These are phyloP conservation scores for Acanthurus leucopareius DNA, from an alignment of 2,797 vertebrate genomes.

Conservation along the genomic window DNA sequence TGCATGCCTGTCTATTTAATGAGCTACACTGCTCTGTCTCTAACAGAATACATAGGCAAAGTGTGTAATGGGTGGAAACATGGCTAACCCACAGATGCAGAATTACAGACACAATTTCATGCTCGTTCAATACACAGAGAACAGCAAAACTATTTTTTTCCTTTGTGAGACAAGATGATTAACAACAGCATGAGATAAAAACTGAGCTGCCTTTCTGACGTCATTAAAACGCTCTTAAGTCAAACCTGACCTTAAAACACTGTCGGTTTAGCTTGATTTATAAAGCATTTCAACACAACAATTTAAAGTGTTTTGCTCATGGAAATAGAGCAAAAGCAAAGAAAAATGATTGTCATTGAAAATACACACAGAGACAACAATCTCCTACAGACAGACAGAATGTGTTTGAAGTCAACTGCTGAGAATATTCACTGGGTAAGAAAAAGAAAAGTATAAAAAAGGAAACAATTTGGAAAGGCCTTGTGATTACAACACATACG, in stretches of 20 bases:
- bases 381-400: not conserved
- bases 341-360: not conserved
- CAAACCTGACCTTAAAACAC: not conserved
- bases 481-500: not conserved
- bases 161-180: not conserved
- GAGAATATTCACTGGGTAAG: not conserved
- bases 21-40: not conserved
- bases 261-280: not conserved
- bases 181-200: not conserved
- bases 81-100: not conserved
- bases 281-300: not conserved
- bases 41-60: not conserved
- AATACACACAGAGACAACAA: not conserved
- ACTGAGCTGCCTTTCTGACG: not conserved
- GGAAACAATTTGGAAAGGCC: not conserved
- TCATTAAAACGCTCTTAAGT: not conserved
- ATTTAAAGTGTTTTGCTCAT: not conserved
- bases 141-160: not conserved
- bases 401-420: not conserved
- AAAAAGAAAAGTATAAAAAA: not conserved
- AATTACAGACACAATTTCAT: not conserved
- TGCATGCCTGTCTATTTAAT: conserved; percentile 1
- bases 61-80: not conserved
- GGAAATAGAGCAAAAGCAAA: not conserved
- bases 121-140: conserved; percentile 6